phyloP scores from a whole-genome alignment of 37 sponge, comb jelly and placozoan species.

The Mnemiopsis leidyi region DNA sequence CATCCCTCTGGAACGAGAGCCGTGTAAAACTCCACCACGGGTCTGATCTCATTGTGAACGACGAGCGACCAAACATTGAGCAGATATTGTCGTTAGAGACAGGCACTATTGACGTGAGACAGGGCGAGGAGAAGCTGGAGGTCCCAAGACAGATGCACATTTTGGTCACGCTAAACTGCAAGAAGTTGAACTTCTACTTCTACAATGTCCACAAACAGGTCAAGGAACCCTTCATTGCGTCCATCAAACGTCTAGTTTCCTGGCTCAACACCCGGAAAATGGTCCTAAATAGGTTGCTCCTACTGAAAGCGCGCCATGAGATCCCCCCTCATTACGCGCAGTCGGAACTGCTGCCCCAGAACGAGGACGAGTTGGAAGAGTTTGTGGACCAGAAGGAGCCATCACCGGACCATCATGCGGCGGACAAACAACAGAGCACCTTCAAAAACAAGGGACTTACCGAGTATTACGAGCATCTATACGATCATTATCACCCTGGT shows the following conservation, averaged over 20 bases:
- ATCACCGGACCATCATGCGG: background rate
- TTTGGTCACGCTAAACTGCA: background rate
- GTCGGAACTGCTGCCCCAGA: constrained; percentile 13
- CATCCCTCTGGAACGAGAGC: constrained; percentile 11
- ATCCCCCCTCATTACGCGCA: constrained; percentile 52
- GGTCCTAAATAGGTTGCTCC: constrained; percentile 1
- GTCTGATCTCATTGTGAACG: background rate
- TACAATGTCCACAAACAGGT: constrained; percentile 37
- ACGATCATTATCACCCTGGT: constrained; percentile 51
- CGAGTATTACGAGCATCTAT: constrained; percentile 7
- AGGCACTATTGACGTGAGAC: background rate
- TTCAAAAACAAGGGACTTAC: constrained; percentile 30
- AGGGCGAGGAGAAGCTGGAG: background rate
- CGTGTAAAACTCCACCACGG: constrained; percentile 23
- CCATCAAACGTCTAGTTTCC: background rate
- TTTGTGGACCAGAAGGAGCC: background rate
- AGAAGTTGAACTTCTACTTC: constrained; percentile 29
- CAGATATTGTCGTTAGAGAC: constrained; percentile 30
- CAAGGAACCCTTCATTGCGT: background rate
- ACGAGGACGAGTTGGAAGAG: background rate
- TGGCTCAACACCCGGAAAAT: constrained; percentile 16
- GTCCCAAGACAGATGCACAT: constrained; percentile 63
- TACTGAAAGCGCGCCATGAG: constrained; percentile 30
- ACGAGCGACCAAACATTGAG: constrained; percentile 30
- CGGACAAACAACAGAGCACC: background rate